phyloP scores from a whole-genome alignment of 2,888 invertebrate species.

The Strigamia crassipes region DNA sequence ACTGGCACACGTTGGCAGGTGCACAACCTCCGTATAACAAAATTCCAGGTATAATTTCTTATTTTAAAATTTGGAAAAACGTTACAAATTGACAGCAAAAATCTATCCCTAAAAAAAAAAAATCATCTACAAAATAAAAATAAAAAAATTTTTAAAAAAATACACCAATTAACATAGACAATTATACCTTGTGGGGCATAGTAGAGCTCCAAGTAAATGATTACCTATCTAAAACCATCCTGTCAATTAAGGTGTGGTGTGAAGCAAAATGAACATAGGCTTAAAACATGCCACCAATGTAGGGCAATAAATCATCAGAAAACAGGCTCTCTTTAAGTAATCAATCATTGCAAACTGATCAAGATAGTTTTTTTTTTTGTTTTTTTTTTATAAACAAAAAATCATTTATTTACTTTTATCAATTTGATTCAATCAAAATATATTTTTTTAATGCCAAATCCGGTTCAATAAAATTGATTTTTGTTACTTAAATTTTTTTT shows the following conservation, averaged over 20 bases:
- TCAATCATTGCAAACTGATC: background rate
- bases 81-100: background rate
- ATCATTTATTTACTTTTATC: background rate
- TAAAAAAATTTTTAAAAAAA: background rate
- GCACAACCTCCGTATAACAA: constrained; percentile 6
- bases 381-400: no score
- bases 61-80: background rate
- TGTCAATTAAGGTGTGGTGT: constrained; percentile 26
- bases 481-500: no score
- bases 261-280: background rate
- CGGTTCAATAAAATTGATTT: no score
- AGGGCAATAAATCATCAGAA: background rate
- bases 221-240: background rate
- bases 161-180: background rate
- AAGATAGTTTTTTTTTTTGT: background rate
- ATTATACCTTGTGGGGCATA: constrained; percentile 2
- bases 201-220: background rate
- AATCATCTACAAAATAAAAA: background rate
- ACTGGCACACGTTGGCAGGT: constrained; percentile 11
- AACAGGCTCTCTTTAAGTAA: background rate
- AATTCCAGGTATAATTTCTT: constrained; percentile 4
- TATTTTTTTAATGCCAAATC: no score
- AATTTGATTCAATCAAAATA: background rate
- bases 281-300: constrained; percentile 19
- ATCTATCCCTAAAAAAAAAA: no score